phyloP scores from a whole-genome alignment of 1,140 invertebrate genomes.

The Brachionus rotundiformis region DNA sequence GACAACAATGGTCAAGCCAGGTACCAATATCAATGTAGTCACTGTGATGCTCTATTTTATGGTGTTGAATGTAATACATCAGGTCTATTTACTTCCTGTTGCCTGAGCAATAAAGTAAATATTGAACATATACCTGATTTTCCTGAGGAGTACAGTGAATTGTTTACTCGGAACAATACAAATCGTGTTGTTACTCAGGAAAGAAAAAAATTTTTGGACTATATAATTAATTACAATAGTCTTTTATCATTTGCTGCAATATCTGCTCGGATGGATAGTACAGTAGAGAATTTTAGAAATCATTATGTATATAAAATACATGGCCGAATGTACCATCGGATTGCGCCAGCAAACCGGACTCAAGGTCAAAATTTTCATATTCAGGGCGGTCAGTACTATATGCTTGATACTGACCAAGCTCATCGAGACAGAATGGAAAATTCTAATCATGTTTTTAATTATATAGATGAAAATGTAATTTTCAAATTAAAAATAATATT shows the following conservation, averaged over 20 bases:
- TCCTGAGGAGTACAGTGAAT: not conserved
- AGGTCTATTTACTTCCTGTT: not conserved
- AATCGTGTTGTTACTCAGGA: not conserved
- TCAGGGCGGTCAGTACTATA: slow-evolving; percentile 21
- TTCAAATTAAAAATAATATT: not conserved
- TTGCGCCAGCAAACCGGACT: not conserved
- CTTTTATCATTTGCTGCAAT: not conserved
- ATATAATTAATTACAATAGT: not conserved
- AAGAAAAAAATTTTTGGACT: not conserved
- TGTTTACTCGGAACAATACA: not conserved
- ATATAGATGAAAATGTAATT: not conserved
- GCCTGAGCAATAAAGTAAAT: not conserved
- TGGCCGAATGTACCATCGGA: not conserved
- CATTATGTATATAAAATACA: not conserved
- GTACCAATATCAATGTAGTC: not conserved
- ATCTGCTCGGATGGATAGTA: not conserved
- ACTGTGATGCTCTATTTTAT: not conserved
- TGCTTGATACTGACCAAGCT: not conserved
- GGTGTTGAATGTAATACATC: not conserved
- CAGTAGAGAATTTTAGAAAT: not conserved
- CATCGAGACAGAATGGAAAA: not conserved
- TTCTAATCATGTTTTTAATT: not conserved
- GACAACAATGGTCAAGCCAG: not conserved
- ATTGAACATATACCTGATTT: not conserved
- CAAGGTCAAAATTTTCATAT: not conserved